These are phyloP conservation scores for Prolemur simus DNA, from an alignment of 2,113 vertebrate species.

Conservation along the genomic window DNA sequence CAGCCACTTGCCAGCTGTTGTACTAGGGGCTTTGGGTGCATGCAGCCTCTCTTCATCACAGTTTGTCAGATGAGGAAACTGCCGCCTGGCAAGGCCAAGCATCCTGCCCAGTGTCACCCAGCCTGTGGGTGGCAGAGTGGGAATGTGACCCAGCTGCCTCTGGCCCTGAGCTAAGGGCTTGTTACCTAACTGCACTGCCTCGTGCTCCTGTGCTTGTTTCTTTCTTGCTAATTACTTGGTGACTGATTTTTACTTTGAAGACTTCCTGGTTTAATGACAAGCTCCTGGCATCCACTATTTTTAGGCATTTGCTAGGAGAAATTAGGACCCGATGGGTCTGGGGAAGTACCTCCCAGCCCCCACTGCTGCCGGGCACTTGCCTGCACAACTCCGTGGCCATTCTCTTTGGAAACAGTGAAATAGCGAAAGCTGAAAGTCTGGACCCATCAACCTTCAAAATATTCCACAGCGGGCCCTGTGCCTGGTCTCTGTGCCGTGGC, in stretches of 20 bases:
- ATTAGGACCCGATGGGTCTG: background rate
- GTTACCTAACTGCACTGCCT: background rate
- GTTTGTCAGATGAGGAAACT: background rate
- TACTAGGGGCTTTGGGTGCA: rapidly evolving
- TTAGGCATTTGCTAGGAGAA: background rate
- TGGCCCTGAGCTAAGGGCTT: background rate
- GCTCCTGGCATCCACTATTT: background rate
- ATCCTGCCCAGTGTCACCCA: background rate
- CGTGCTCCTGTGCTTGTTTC: background rate
- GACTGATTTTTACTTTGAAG: constrained; percentile 47
- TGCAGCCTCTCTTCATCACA: rapidly evolving
- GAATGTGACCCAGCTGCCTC: background rate
- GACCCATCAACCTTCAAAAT: background rate
- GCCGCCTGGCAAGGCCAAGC: background rate
- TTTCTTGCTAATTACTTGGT: background rate
- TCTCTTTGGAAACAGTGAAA: background rate
- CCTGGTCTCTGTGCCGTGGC: background rate
- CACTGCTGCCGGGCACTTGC: background rate
- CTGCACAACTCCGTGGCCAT: rapidly evolving
- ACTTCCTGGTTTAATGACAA: background rate
- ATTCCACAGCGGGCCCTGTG: background rate
- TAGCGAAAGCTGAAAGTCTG: rapidly evolving
- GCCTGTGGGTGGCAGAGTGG: background rate
- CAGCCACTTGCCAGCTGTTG: rapidly evolving
- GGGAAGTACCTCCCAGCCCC: background rate